These are phyloP conservation scores for Microcebus murinus DNA, from an alignment of 2,113 vertebrate genomes.

Conservation along the genomic window DNA sequence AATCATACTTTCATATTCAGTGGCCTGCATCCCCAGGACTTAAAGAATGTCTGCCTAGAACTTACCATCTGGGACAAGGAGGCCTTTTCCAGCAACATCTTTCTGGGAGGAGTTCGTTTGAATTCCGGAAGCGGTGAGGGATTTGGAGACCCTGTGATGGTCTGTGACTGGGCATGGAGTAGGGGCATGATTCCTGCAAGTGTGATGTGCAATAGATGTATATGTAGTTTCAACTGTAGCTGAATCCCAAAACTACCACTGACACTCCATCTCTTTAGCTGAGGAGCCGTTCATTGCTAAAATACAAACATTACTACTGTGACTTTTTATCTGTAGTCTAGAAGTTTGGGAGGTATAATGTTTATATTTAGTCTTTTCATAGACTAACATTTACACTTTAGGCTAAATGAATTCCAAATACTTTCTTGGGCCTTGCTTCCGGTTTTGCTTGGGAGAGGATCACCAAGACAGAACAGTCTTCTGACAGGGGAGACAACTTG, in stretches of 20 bases:
- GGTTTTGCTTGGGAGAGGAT: not conserved
- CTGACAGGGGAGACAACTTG: not conserved
- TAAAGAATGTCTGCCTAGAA: conserved; percentile 94
- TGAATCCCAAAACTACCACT: not conserved
- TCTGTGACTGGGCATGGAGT: not conserved
- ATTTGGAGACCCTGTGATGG: not conserved
- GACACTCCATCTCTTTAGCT: not conserved
- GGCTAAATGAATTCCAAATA: conserved; percentile 28
- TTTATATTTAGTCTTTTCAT: not conserved
- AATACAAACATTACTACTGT: not conserved
- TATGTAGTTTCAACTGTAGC: not conserved
- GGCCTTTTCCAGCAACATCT: conserved; percentile 95
- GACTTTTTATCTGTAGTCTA: not conserved
- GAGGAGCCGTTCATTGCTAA: not conserved
- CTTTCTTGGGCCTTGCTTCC: not conserved
- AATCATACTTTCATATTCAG: conserved; percentile 96
- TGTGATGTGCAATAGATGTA: not conserved
- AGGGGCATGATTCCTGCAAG: not conserved
- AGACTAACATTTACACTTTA: not conserved
- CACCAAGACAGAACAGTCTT: not conserved
- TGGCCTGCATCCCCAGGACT: conserved; percentile 91
- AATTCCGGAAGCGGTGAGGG: conserved; percentile 93
- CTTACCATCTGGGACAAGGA: conserved; percentile 99
- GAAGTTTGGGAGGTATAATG: not conserved
- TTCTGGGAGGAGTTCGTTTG: conserved; percentile 95